A percentile compares a stretch with the other conserved stretches of the same genome.
Conservation (phyloP, 2,113 vertebrate species). For the Lophura nycthemera region DNA sequence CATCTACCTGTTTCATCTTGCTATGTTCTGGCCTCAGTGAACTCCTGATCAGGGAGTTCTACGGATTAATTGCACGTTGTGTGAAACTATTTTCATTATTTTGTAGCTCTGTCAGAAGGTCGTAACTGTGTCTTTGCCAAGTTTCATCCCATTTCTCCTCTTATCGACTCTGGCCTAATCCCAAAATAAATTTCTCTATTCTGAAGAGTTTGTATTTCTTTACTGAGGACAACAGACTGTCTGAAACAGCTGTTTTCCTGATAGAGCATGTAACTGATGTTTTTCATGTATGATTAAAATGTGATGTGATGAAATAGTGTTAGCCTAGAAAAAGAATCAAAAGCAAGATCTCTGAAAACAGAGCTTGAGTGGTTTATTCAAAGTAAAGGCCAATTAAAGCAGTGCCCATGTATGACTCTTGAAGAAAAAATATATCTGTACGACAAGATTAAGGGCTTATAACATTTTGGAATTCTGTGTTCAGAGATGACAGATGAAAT, state of each 20-base stretch:
- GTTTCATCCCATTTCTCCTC: background rate
- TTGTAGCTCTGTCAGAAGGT: background rate
- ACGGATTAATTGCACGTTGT: background rate
- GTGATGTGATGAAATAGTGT: background rate
- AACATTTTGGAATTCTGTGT: background rate
- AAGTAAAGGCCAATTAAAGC: slow-evolving; percentile 4
- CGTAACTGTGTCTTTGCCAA: background rate
- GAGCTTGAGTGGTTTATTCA: background rate
- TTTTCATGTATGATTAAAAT: background rate
- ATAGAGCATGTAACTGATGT: background rate
- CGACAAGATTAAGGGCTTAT: slow-evolving; percentile 1
- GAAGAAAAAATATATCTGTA: slow-evolving; percentile 6
- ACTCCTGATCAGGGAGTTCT: background rate
- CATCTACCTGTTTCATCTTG: background rate
- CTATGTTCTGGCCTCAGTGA: background rate
- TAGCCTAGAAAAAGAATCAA: background rate
- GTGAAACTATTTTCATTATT: background rate
- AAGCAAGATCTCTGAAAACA: background rate
- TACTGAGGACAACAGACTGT: background rate
- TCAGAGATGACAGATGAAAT: background rate
- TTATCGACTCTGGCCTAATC: background rate
- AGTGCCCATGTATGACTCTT: background rate
- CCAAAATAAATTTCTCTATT: background rate
- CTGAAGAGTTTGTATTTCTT: background rate
- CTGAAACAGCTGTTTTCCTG: background rate